Percentiles rank a stretch among this genome's conserved stretches.
These are phyloP conservation scores for Ligdia adustata DNA, from an alignment of 2,888 invertebrate species.

Conservation along the genomic window DNA sequence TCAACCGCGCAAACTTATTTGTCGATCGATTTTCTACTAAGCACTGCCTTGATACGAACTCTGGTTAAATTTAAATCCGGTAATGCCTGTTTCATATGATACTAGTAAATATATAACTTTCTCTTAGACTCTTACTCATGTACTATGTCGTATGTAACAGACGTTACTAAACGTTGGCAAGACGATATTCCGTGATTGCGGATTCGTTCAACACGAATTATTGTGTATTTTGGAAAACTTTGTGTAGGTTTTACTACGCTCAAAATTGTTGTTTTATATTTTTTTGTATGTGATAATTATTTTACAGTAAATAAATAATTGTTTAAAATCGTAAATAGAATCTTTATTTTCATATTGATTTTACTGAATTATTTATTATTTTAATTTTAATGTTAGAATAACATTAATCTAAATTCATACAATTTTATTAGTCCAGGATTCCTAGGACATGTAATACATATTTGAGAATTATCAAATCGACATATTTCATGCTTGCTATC, in stretches of 20 bases:
- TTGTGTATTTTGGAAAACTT: conserved; percentile 33
- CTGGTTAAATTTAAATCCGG: conserved; percentile 2
- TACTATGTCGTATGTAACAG: conserved; percentile 10
- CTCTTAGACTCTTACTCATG: too few species aligned
- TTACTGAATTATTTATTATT: too few species aligned
- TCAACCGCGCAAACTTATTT: too few species aligned
- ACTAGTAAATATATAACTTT: not conserved
- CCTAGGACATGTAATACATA: too few species aligned
- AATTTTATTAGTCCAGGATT: too few species aligned
- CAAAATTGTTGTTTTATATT: conserved; percentile 34
- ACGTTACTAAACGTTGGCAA: conserved; percentile 10
- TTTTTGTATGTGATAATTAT: conserved; percentile 33
- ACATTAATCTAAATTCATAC: too few species aligned
- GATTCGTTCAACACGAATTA: conserved; percentile 29
- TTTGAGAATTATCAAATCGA: too few species aligned
- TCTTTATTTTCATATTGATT: conserved; percentile 7
- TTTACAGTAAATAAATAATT: conserved; percentile 23
- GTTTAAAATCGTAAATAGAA: conserved; percentile 17
- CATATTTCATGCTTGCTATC: too few species aligned
- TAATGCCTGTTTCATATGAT: conserved; percentile 10
- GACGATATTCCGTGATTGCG: conserved; percentile 32
- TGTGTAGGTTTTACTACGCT: conserved; percentile 65
- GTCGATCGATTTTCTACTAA: conserved; percentile 1
- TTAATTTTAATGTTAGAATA: too few species aligned
- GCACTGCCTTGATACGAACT: not conserved